These are phyloP conservation scores for Cyanocitta stelleri DNA, from an alignment of 2,113 vertebrate genomes.

Conservation along the genomic window DNA sequence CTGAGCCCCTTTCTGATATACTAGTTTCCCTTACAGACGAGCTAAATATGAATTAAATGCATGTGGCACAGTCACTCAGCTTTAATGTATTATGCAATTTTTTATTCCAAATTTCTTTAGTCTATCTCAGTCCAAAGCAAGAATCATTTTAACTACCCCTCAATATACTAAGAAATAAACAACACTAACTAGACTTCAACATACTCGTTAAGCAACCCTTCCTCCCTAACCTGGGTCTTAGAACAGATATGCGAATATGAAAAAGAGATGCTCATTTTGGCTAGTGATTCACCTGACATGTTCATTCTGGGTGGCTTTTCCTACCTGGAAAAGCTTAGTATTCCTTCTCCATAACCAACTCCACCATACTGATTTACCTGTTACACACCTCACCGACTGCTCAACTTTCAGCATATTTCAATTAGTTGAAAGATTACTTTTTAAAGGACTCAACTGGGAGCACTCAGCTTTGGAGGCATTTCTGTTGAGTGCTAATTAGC, in stretches of 20 bases:
- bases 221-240: background rate
- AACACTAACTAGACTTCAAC: background rate
- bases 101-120: background rate
- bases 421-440: constrained; percentile 66
- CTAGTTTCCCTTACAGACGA: background rate
- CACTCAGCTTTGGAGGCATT: constrained; percentile 68
- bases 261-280: background rate
- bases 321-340: background rate
- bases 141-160: background rate
- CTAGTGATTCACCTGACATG: background rate
- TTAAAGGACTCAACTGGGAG: constrained; percentile 65
- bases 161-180: background rate
- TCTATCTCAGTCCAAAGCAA: background rate
- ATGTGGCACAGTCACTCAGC: background rate
- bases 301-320: background rate
- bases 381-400: constrained; percentile 16
- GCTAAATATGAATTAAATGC: background rate
- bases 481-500: constrained; percentile 71
- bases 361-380: constrained; percentile 4
- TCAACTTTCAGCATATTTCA: constrained; percentile 59
- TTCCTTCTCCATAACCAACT: background rate
- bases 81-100: background rate
- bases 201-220: background rate
- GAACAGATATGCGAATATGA: background rate
- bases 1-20: background rate